Percentiles rank a stretch among this genome's conserved stretches.
Conservation (phyloP, 2,797 vertebrate genomes). For the Clarias pachynema region DNA sequence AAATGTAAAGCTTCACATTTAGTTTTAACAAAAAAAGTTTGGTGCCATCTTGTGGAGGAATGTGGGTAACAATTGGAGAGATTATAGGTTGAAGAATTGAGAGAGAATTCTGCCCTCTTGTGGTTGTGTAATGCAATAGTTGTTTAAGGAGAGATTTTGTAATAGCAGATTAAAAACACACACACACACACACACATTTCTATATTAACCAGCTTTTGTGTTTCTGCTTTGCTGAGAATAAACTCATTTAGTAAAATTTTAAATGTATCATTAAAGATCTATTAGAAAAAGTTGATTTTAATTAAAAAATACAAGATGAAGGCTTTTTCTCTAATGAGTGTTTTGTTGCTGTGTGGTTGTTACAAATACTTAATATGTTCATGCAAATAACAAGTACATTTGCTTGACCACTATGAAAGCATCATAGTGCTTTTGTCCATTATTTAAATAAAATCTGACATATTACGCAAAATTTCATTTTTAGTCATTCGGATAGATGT, state of each 20-base stretch:
- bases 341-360: background rate
- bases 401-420: background rate
- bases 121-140: constrained; percentile 46
- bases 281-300: no score
- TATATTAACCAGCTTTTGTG: background rate
- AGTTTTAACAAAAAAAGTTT: constrained; percentile 38
- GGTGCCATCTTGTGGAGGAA: constrained; percentile 68
- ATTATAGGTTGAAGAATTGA: background rate
- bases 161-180: background rate
- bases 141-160: background rate
- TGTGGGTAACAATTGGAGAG: background rate
- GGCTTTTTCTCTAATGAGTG: background rate
- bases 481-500: background rate
- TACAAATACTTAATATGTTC: background rate
- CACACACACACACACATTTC: background rate
- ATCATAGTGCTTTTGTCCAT: background rate
- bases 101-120: constrained; percentile 42
- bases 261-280: background rate
- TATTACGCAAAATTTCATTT: no score
- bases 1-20: background rate
- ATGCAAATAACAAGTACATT: background rate
- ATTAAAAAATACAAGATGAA: background rate
- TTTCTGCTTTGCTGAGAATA: background rate
- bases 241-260: background rate
- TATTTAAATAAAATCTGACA: background rate